Percentiles rank a stretch among this genome's conserved stretches.
Evolutionary conservation across 2,113 vertebrate species (phyloP).

Genomic region (Danio rerio): DNA sequence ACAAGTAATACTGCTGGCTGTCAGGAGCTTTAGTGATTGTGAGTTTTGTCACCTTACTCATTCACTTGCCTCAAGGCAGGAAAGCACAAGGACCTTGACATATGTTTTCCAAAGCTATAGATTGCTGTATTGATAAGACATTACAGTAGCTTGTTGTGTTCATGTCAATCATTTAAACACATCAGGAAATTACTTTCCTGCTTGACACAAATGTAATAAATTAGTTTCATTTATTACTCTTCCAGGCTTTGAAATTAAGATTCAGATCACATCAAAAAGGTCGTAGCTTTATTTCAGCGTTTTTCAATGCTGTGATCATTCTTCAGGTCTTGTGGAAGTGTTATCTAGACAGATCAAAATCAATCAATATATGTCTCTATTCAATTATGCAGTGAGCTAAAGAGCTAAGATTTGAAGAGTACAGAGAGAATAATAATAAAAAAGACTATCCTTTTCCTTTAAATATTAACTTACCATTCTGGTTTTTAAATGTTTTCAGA

Average conservation of each 20-base stretch:
- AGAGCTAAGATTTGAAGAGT: neutral
- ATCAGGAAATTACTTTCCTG: neutral
- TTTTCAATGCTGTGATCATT: neutral
- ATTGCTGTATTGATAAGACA: conserved; percentile 3
- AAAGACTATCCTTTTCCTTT: no score
- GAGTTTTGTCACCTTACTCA: conserved; percentile 50
- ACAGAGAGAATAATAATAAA: no score
- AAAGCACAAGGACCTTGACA: conserved; percentile 35
- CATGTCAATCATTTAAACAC: neutral
- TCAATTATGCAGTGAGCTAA: neutral
- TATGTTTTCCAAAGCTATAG: neutral
- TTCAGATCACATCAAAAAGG: neutral
- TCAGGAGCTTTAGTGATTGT: conserved; percentile 51
- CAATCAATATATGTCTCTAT: neutral
- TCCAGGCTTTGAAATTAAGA: neutral
- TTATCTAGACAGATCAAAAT: neutral
- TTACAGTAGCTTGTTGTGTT: neutral
- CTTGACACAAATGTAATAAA: neutral
- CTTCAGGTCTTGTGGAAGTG: neutral
- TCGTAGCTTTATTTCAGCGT: neutral
- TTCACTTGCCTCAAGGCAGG: conserved; percentile 22
- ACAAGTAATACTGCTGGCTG: conserved; percentile 59
- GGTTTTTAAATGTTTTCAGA: no score
- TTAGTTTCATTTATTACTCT: neutral
- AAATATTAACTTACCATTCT: no score